These are phyloP conservation scores for Ophiodon elongatus DNA, from an alignment of 2,113 vertebrate genomes.

Conservation along the genomic window DNA sequence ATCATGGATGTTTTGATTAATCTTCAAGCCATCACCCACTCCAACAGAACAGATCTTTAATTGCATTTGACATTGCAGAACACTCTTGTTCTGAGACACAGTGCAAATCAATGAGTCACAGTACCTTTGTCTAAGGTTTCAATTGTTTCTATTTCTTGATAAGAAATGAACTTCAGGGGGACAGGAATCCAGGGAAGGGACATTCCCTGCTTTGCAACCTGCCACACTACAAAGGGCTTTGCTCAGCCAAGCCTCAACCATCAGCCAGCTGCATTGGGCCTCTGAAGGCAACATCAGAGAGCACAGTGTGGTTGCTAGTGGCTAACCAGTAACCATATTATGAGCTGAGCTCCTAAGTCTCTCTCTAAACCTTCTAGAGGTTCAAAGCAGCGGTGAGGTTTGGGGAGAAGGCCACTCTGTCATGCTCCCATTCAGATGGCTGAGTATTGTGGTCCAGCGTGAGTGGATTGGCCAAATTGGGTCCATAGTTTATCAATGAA, in stretches of 20 bases:
- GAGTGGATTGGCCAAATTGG: conserved; percentile 64
- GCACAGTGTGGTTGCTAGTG: conserved; percentile 81
- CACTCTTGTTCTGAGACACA: not conserved
- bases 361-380: conserved; percentile 79
- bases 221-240: conserved; percentile 80
- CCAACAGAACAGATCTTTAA: not conserved
- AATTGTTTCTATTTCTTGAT: conserved; percentile 40
- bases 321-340: conserved; percentile 87
- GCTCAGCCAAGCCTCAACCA: conserved; percentile 72
- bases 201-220: conserved; percentile 76
- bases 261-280: conserved; percentile 78
- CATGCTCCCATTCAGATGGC: conserved; percentile 77
- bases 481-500: conserved; percentile 79
- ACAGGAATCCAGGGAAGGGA: conserved; percentile 55
- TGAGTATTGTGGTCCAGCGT: conserved; percentile 66
- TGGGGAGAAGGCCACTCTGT: conserved; percentile 76
- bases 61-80: not conserved
- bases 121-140: conserved; percentile 2
- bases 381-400: conserved; percentile 83
- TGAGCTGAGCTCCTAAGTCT: conserved; percentile 81
- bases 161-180: conserved; percentile 26
- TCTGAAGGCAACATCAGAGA: conserved; percentile 87
- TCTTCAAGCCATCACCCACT: not conserved
- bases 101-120: not conserved
- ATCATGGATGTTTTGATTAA: not conserved